phyloP scores from a whole-genome alignment of 2,888 invertebrate genomes.

The Hyposoter dolosus region DNA sequence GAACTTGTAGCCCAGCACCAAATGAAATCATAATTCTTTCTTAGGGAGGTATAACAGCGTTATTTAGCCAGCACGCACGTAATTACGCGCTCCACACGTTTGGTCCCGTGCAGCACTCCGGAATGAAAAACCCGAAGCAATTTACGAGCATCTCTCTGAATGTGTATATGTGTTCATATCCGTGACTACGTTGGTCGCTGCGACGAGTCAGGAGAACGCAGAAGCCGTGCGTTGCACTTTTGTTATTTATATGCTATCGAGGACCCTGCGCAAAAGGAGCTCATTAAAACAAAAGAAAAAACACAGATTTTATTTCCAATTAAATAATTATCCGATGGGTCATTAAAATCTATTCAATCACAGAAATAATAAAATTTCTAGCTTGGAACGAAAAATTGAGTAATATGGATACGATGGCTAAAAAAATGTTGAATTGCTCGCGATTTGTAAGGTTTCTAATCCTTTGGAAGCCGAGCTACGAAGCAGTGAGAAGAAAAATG shows the following conservation, averaged over 20 bases:
- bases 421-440: not conserved
- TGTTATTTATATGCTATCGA: conserved; percentile 57
- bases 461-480: not conserved
- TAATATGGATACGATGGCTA: not conserved
- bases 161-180: conserved; percentile 31
- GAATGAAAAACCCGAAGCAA: conserved; percentile 71
- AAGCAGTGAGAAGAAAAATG: not conserved
- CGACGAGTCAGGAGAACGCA: conserved; percentile 8
- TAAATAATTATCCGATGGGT: not conserved
- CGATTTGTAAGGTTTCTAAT: not conserved
- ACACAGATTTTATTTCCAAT: not conserved
- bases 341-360: not conserved
- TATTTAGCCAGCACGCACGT: conserved; percentile 72
- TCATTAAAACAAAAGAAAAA: not conserved
- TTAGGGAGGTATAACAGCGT: conserved; percentile 68
- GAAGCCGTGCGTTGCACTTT: conserved; percentile 51
- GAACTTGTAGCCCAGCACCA: conserved; percentile 51
- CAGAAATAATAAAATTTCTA: not conserved
- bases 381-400: not conserved
- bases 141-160: conserved; percentile 64
- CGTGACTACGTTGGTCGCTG: conserved; percentile 15
- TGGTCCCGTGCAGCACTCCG: conserved; percentile 39
- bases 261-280: conserved; percentile 22
- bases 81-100: conserved; percentile 68
- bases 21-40: conserved; percentile 74